Evolutionary conservation across 2,797 vertebrate species (phyloP).

Genomic region (Paedocypris micromegethes): DNA sequence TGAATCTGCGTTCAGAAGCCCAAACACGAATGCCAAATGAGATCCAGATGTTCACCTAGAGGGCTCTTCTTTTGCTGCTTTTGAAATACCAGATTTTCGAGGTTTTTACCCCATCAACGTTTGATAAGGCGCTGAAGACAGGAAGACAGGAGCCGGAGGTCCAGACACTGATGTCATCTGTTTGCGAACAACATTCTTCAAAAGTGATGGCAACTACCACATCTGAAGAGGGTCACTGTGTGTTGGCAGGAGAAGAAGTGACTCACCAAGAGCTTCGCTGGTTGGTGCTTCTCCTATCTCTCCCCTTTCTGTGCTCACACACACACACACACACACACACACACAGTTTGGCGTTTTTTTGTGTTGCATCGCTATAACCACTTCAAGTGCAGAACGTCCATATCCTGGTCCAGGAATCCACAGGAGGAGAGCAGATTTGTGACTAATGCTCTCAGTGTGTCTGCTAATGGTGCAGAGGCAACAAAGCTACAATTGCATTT

Average conservation of each 20-base stretch:
- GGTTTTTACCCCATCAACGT: conserved; percentile 22
- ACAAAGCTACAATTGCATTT: background rate
- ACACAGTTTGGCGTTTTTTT: background rate
- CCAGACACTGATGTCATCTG: conserved; percentile 61
- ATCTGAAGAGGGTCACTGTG: conserved; percentile 22
- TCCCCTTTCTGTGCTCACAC: background rate
- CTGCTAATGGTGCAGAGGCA: background rate
- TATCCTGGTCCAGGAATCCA: conserved; percentile 1
- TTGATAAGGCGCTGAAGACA: conserved; percentile 54
- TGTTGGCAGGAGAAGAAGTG: conserved; percentile 12
- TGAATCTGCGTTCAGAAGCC: conserved; percentile 14
- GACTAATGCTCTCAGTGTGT: background rate
- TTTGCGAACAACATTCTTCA: conserved; percentile 49
- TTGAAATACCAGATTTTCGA: conserved; percentile 5
- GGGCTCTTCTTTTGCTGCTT: background rate
- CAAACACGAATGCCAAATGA: conserved; percentile 24
- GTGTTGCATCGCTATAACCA: conserved; percentile 2
- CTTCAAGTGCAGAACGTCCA: conserved; percentile 13
- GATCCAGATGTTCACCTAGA: conserved; percentile 40
- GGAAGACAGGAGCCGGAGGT: conserved; percentile 43
- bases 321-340: background rate
- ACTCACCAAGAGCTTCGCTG: background rate
- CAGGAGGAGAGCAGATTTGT: conserved; percentile 24
- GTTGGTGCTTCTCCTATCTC: background rate
- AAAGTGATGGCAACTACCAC: conserved; percentile 40